Base-by-base conservation (phyloP, 2,113 vertebrate species). In the Diglossa brunneiventris region DNA sequence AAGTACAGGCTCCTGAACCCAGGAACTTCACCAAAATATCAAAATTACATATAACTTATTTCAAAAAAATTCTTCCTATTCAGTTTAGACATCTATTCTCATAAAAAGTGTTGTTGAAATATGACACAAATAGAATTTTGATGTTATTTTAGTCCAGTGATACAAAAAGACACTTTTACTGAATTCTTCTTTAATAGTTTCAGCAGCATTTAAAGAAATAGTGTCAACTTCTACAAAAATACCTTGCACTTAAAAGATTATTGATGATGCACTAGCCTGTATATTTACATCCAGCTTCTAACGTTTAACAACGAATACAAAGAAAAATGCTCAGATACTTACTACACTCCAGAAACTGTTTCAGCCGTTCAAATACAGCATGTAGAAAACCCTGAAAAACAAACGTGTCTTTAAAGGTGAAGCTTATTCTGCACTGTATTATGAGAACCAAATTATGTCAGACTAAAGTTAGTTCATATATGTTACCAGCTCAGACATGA, bases 271-370 rank as follows among this genome's bases (percentile, higher is more conserved):
- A 88, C 15, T 83, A 24, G 68, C 31, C 15, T 31, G 28, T 37
- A 21, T 39, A 21, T 47, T 78, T 85, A 80, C 58, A 55, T 27
- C 6, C 47, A 64, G 15, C 4, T 49, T 83, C 26, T 44, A 61
- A 20, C n/a, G 10, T 24, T 37, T 70, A 94, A 86, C n/a, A 75
- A 53, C 2, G 3, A 39, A 53, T 3, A 61, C 6, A 74, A 62
- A 11, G 3, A 89, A 76, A 53, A 76, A 79, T 22, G 47, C 6
- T 35, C 28, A 53, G 78, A 64, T 97, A 99, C 99, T 99, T 98
- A 99, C 99, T 98, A 92, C 99, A 99, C 92, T 99, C 98, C 95
- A 99, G 96, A 98, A 99, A 99, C 92, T 99, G 99, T 96, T 98
- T 99, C 58, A 99, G 96, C 42, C 99, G 98, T 91, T 99, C 99